These are phyloP conservation scores for Ispidina lecontei DNA, from an alignment of 2,797 vertebrate genomes.

Conservation along the genomic window DNA sequence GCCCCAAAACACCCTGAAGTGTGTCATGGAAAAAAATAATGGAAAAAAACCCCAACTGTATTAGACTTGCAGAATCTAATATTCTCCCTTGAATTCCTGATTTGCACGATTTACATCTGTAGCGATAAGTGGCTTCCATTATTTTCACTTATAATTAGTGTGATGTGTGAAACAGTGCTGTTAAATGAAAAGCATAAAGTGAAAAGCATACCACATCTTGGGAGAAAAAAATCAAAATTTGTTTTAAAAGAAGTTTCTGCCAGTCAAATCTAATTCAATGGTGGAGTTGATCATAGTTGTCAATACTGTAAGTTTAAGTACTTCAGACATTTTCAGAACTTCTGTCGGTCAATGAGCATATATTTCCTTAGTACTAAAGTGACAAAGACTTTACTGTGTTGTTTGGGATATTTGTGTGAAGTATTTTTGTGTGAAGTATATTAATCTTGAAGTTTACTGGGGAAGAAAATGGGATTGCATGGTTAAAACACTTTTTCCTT, in stretches of 20 bases:
- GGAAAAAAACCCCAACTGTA: background rate
- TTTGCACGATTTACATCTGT: background rate
- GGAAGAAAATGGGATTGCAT: background rate
- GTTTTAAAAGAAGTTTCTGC: background rate
- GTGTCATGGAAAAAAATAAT: background rate
- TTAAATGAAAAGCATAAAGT: background rate
- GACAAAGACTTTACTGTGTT: background rate
- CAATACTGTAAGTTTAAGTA: background rate
- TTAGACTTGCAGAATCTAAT: background rate
- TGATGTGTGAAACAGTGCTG: background rate
- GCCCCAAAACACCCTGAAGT: background rate
- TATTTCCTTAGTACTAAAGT: background rate
- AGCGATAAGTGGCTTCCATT: background rate
- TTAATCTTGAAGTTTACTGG: background rate
- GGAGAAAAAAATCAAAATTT: background rate
- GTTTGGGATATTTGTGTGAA: background rate
- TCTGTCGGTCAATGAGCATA: background rate
- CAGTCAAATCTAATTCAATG: background rate
- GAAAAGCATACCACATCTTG: no score
- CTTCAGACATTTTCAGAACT: background rate
- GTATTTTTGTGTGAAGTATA: background rate
- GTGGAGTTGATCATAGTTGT: background rate
- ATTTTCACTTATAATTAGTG: background rate
- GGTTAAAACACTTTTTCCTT: background rate
- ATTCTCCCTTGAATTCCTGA: background rate